Conservation (phyloP, 2,113 vertebrate genomes). For the Platanista minor region DNA sequence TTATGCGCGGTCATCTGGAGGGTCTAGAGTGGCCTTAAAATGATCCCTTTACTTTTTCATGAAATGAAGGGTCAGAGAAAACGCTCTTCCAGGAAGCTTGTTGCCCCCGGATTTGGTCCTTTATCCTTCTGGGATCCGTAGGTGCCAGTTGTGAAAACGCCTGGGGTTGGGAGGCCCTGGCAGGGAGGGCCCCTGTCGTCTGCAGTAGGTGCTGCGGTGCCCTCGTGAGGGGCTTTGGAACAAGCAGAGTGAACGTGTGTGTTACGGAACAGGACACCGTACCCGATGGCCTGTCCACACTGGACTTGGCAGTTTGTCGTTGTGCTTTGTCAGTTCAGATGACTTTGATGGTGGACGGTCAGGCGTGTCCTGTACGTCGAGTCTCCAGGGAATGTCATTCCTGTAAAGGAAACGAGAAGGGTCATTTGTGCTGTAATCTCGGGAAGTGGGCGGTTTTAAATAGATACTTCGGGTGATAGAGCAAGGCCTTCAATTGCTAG, state of each 20-base stretch:
- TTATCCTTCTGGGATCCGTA: background rate
- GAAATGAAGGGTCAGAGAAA: background rate
- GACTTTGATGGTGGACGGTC: background rate
- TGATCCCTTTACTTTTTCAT: background rate
- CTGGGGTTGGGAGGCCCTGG: no score
- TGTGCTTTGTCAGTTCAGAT: background rate
- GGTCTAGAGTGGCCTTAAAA: background rate
- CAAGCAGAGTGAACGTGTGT: background rate
- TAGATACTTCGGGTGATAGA: background rate
- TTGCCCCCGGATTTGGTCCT: rapidly evolving
- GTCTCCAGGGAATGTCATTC: background rate
- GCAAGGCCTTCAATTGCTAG: background rate
- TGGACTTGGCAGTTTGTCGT: background rate
- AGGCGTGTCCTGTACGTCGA: background rate
- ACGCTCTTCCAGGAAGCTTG: background rate
- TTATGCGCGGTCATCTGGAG: background rate
- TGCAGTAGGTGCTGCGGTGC: rapidly evolving
- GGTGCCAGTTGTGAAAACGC: background rate
- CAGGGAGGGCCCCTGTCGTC: background rate
- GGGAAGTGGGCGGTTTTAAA: background rate
- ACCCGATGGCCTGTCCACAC: no score
- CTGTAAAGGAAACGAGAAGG: background rate
- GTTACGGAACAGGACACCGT: background rate
- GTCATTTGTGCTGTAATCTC: background rate
- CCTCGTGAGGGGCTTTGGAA: background rate